Evolutionary conservation across 2,888 invertebrate genomes (phyloP).

Genomic region (Lasioglossum calceatum): DNA sequence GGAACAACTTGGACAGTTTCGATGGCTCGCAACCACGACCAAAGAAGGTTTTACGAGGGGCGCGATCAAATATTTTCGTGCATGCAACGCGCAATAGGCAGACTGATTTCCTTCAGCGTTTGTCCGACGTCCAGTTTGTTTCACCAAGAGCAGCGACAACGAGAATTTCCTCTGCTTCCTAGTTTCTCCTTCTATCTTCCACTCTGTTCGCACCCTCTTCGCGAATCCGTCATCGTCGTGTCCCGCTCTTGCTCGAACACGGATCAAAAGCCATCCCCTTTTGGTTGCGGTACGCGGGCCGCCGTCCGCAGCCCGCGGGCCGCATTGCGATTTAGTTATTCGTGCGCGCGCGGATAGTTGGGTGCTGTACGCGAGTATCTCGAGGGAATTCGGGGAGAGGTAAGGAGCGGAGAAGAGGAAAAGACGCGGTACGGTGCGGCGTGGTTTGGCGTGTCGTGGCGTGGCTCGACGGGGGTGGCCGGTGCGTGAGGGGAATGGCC

Average conservation of each 20-base stretch:
- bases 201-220: conserved; percentile 37
- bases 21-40: neutral
- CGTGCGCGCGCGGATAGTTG: conserved; percentile 5
- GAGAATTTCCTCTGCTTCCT: neutral
- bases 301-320: neutral
- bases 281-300: neutral
- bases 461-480: conserved; percentile 12
- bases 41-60: neutral
- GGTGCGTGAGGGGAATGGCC: conserved; percentile 43
- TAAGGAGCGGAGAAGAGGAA: neutral
- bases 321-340: conserved; percentile 77
- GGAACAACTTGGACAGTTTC: neutral
- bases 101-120: neutral
- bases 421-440: neutral
- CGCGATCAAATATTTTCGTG: neutral
- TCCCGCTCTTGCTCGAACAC: conserved; percentile 34
- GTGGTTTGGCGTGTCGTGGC: neutral
- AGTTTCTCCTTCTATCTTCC: neutral
- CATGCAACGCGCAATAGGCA: neutral
- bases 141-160: neutral
- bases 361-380: neutral
- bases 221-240: conserved; percentile 29
- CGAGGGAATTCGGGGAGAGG: conserved; percentile 16
- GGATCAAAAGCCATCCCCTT: neutral
- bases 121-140: conserved; percentile 8